Conservation (phyloP, 2,888 invertebrate genomes). For the Lasioglossum pauxillum region DNA sequence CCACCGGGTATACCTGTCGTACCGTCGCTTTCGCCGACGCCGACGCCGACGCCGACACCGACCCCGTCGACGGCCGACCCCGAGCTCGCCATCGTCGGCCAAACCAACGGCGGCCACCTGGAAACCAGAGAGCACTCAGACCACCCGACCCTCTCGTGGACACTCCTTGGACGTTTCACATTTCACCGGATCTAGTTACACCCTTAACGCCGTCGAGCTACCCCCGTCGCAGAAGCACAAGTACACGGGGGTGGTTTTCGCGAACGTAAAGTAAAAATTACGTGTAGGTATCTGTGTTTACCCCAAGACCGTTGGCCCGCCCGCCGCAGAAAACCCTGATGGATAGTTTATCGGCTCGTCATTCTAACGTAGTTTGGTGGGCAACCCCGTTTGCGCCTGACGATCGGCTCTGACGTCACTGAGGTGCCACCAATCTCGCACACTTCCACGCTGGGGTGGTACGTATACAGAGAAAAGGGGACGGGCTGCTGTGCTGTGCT, state of each 20-base stretch:
- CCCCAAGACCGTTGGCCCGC: constrained; percentile 70
- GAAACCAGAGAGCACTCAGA: constrained; percentile 34
- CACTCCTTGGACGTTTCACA: constrained; percentile 2
- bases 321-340: constrained; percentile 67
- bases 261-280: neutral
- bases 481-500: constrained; percentile 37
- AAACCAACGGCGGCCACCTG: constrained; percentile 58
- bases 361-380: constrained; percentile 74
- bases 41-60: constrained; percentile 72
- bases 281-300: constrained; percentile 54
- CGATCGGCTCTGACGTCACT: constrained; percentile 71
- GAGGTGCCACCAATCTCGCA: constrained; percentile 57
- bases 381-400: constrained; percentile 71
- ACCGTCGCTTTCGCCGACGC: constrained; percentile 76
- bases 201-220: neutral
- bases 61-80: constrained; percentile 76
- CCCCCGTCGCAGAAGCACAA: neutral
- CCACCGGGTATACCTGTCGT: constrained; percentile 73
- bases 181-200: constrained; percentile 5
- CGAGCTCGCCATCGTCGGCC: constrained; percentile 78
- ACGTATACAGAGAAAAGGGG: constrained; percentile 37
- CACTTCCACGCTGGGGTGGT: constrained; percentile 35
- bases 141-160: constrained; percentile 23
- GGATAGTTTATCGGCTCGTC: constrained; percentile 72
- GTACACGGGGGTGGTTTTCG: neutral